These are phyloP conservation scores for Melinaea marsaeus DNA, from an alignment of 2,888 invertebrate species.

Conservation along the genomic window DNA sequence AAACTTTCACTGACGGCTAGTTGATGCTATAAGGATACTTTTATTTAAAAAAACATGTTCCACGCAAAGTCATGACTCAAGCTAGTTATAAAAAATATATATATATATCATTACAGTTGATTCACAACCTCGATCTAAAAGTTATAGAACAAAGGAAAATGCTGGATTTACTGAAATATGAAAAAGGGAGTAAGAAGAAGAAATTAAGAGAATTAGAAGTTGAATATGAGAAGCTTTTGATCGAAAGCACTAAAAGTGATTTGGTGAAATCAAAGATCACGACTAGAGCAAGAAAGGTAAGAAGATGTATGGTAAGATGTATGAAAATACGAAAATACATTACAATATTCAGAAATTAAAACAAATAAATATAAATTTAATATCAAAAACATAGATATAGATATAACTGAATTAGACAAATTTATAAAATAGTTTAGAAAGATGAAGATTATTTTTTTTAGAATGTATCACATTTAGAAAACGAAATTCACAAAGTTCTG, in stretches of 20 bases:
- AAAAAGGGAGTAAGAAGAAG: constrained; percentile 80
- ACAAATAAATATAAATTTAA: no score
- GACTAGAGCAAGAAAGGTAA: constrained; percentile 81
- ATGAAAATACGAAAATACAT: not conserved
- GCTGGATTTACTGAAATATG: constrained; percentile 84
- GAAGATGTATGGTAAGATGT: no score
- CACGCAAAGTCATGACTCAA: no score
- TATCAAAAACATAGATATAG: not conserved
- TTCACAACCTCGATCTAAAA: constrained; percentile 81
- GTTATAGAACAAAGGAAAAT: constrained; percentile 85
- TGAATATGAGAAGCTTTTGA: constrained; percentile 79
- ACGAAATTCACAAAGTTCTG: constrained; percentile 87
- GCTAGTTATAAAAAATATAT: no score
- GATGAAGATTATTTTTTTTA: constrained; percentile 40
- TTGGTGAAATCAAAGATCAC: constrained; percentile 71
- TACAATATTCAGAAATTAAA: no score
- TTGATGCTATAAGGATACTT: no score
- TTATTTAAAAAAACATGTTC: no score
- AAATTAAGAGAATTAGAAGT: constrained; percentile 77
- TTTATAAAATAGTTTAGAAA: no score
- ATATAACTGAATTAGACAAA: no score
- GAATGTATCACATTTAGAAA: constrained; percentile 84
- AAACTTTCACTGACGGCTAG: no score
- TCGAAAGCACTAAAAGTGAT: constrained; percentile 77
- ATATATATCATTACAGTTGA: constrained; percentile 48